Evolutionary conservation across 1,140 invertebrate species (phyloP), one percentile per base, ranked within the genome.

Genomic region (Trachelipus rathkii): DNA sequence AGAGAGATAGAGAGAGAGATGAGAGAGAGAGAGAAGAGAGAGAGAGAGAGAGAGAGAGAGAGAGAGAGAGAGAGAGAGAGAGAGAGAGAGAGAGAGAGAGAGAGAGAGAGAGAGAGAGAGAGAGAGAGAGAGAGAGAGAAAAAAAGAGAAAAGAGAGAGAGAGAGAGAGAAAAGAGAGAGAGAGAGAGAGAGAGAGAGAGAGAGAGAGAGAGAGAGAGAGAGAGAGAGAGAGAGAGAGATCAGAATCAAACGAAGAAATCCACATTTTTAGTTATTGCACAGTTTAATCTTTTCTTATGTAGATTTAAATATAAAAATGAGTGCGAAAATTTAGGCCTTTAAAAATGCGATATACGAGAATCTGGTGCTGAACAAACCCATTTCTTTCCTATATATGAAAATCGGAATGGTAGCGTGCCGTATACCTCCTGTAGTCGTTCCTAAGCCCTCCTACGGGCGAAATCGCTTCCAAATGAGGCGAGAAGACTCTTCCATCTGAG

Each of bases 381-480:
- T 60, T 60, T 60, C 50, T 60, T n/a, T 19, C 50, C 50, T 60
- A 60, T 33, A 33, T 33, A 33, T 3, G 33, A 33, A 33, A 33
- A 33, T 60, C 50, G 50, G 50, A 15, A 60, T 60, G 1, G 8
- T 1, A 19, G 50, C 11, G 50, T 13, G 19, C 19, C 11, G 11
- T 13, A 60, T 60, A 60, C 50, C 50, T 60, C 50, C 50, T 60
- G 50, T 60, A 60, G 50, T 19, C 11, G 50, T 60, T 60, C 19
- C 50, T 60, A 60, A 60, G 50, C 50, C 50, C 50, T 60, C 50
- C 50, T 60, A 60, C 50, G 19, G 50, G 11, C 50, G 19, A 19
- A 60, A 60, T 60, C 50, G 50, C 50, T 60, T 60, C 50, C 50
- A 60, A 60, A 60, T 60, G 50, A 60, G 50, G 50, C 50, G 19